Evolutionary conservation across 1,140 invertebrate species (phyloP).

Genomic region (Triops longicaudatus): DNA sequence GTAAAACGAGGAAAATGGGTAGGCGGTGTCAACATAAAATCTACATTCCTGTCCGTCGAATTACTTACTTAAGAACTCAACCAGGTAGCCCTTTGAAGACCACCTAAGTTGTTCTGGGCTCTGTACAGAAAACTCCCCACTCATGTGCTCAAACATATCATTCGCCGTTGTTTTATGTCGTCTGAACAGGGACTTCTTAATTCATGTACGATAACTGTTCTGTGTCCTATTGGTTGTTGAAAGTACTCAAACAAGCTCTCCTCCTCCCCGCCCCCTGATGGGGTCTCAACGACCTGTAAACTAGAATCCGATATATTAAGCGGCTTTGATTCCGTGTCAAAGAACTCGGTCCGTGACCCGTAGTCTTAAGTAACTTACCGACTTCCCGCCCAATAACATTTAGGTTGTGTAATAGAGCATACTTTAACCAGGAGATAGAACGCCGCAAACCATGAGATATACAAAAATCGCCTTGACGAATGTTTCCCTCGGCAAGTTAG

Average conservation of each 20-base stretch:
- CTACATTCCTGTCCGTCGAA: background rate
- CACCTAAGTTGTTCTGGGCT: background rate
- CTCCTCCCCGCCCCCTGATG: no score
- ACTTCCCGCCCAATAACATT: no score
- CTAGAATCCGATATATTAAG: no score
- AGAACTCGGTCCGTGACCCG: no score
- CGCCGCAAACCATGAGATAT: no score
- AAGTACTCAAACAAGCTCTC: background rate
- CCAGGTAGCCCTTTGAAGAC: conserved; percentile 1
- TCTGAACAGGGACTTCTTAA: background rate
- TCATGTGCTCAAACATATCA: background rate
- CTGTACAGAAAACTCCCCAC: background rate
- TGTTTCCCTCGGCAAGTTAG: no score
- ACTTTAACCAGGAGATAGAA: no score
- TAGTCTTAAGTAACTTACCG: no score
- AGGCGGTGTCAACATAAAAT: background rate
- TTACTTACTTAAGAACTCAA: background rate
- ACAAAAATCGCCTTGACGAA: no score
- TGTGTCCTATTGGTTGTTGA: background rate
- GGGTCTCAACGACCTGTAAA: no score
- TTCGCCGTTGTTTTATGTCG: background rate
- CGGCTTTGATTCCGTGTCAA: no score
- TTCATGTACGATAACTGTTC: background rate
- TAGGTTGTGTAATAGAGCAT: no score
- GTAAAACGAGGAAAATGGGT: background rate